Evolutionary conservation across 30 jellyfish, hydroid and myxozoan species (phyloP).

Genomic region (Haliclystus octoradiatus): DNA sequence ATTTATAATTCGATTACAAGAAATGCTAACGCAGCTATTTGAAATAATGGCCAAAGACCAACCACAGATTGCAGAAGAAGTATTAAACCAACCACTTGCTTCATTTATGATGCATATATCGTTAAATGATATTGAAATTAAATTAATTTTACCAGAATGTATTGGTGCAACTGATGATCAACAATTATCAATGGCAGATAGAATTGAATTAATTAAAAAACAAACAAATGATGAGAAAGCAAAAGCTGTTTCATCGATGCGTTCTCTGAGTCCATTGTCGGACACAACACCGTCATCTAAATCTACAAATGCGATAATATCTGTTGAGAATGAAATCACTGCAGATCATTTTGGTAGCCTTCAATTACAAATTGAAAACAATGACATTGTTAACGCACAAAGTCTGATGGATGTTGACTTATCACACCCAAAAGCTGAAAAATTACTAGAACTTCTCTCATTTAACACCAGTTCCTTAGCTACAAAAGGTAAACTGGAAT

Average conservation of each 20-base stretch:
- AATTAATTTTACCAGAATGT: conserved; percentile 57
- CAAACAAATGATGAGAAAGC: neutral
- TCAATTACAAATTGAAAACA: too few relatives aligned
- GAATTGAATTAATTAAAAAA: conserved; percentile 6
- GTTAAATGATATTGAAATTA: conserved; percentile 48
- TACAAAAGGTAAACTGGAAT: neutral
- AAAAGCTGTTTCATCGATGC: neutral
- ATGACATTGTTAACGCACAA: neutral
- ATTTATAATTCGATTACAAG: conserved; percentile 72
- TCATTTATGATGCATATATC: conserved; percentile 39
- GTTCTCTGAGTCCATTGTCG: neutral
- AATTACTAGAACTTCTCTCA: neutral
- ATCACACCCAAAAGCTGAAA: neutral
- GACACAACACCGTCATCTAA: neutral
- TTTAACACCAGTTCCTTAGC: neutral
- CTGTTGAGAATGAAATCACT: neutral
- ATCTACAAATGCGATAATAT: neutral
- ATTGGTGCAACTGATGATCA: conserved; percentile 39
- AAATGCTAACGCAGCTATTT: conserved; percentile 45
- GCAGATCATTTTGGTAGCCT: neutral
- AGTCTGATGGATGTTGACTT: neutral
- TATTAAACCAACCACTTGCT: neutral
- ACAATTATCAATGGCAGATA: conserved; percentile 9
- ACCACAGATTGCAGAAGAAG: neutral
- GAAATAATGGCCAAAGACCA: conserved; percentile 35